These are phyloP conservation scores for Gobionotothen gibberifrons DNA, from an alignment of 2,797 vertebrate genomes.

Conservation along the genomic window DNA sequence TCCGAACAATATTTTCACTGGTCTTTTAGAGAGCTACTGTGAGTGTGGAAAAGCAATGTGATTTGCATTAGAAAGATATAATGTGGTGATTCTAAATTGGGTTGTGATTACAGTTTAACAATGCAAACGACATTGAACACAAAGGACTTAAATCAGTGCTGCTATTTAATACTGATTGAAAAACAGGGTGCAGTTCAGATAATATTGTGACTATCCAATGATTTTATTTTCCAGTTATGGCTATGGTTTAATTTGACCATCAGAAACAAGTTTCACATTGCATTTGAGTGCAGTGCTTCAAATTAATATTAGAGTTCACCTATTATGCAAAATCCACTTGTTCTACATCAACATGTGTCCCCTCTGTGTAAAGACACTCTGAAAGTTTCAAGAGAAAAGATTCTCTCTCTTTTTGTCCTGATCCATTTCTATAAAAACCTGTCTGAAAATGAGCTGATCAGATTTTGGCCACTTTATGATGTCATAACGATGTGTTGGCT, in stretches of 20 bases:
- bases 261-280: not conserved
- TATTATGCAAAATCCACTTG: too few relatives aligned
- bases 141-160: not conserved
- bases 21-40: not conserved
- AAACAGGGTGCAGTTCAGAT: constrained; percentile 1
- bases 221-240: not conserved
- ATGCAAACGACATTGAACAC: not conserved
- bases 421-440: too few relatives aligned
- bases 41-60: not conserved
- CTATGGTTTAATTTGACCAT: not conserved
- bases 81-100: not conserved
- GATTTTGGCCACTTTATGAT: too few relatives aligned
- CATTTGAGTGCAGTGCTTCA: not conserved
- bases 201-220: not conserved
- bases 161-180: not conserved
- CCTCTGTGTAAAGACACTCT: too few relatives aligned
- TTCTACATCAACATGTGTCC: too few relatives aligned
- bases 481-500: too few relatives aligned
- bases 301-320: not conserved
- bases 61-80: not conserved
- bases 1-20: not conserved
- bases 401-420: too few relatives aligned
- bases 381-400: too few relatives aligned
- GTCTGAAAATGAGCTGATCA: too few relatives aligned
- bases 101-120: constrained; percentile 14